These are phyloP conservation scores for Yponomeuta sedellus DNA, from an alignment of 2,888 invertebrate species.

Conservation along the genomic window DNA sequence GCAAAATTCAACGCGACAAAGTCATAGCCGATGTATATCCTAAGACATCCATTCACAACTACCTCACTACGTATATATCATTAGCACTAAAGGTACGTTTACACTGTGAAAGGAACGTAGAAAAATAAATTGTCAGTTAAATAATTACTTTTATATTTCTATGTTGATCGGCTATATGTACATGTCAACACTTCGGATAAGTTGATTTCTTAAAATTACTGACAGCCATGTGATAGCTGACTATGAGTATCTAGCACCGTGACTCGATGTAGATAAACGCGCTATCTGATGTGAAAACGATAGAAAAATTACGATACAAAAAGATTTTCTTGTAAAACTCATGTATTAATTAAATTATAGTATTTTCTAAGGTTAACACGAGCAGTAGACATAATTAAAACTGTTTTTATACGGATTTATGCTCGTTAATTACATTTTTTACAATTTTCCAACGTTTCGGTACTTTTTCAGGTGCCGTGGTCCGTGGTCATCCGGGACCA, in stretches of 20 bases:
- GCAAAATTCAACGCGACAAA: background rate
- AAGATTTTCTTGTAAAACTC: no score
- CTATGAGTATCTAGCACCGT: slow-evolving; percentile 65
- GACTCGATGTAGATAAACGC: slow-evolving; percentile 66
- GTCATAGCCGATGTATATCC: slow-evolving; percentile 29
- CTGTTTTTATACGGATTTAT: no score
- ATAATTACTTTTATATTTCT: slow-evolving; percentile 65
- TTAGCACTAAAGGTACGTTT: slow-evolving; percentile 41
- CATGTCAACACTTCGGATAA: slow-evolving; percentile 71
- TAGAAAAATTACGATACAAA: slow-evolving; percentile 17
- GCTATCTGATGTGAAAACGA: slow-evolving; percentile 33
- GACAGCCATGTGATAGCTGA: slow-evolving; percentile 77
- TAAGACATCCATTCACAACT: slow-evolving; percentile 29
- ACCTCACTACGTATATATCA: slow-evolving; percentile 32
- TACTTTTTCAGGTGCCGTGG: no score
- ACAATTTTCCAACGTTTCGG: no score
- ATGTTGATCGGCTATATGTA: slow-evolving; percentile 74
- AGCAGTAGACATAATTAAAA: no score
- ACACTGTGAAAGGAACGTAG: slow-evolving; percentile 66
- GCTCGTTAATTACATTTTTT: no score
- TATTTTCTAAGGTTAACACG: no score
- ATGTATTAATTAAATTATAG: no score
- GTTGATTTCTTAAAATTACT: slow-evolving; percentile 72
- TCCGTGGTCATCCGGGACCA: no score
- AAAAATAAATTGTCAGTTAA: slow-evolving; percentile 73